A percentile compares a stretch with the other conserved stretches of the same genome.
Evolutionary conservation across 92 coral and sea anemone genomes (phyloP).

Genomic region (Isaurus tuberculatus): DNA sequence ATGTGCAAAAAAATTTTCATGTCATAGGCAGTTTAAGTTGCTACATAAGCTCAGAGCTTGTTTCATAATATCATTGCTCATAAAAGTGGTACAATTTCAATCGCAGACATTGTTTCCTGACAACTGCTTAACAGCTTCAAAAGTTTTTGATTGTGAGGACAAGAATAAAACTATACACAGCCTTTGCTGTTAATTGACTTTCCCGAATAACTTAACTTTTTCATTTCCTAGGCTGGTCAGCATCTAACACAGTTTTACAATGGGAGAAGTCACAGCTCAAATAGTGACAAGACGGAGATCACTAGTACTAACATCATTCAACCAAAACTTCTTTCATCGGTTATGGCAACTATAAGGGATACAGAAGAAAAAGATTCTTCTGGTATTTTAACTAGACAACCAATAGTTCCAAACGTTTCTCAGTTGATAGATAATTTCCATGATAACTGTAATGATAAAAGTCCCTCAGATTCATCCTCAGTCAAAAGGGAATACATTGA

Average conservation of each 20-base stretch:
- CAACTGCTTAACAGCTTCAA: too few species aligned
- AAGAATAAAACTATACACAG: too few species aligned
- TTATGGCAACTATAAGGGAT: slow-evolving; percentile 11
- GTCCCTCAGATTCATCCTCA: not conserved
- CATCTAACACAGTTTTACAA: not conserved
- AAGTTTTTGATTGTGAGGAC: too few species aligned
- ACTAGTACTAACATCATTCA: not conserved
- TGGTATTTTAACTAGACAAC: not conserved
- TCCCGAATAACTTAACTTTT: not conserved
- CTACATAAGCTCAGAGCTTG: too few species aligned
- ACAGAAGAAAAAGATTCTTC: not conserved
- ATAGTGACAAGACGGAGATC: not conserved
- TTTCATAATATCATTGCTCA: too few species aligned
- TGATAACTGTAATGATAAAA: not conserved
- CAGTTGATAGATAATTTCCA: not conserved
- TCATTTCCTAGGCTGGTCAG: not conserved
- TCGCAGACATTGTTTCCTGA: too few species aligned
- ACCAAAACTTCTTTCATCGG: slow-evolving; percentile 24
- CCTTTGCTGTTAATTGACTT: too few species aligned
- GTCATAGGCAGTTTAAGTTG: too few species aligned
- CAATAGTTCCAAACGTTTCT: not conserved
- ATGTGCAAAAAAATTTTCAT: too few species aligned
- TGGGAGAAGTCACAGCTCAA: not conserved
- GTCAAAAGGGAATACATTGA: not conserved
- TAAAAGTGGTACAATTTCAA: too few species aligned